phyloP scores from a whole-genome alignment of 2,888 invertebrate species.

The Trichopria drosophilae region DNA sequence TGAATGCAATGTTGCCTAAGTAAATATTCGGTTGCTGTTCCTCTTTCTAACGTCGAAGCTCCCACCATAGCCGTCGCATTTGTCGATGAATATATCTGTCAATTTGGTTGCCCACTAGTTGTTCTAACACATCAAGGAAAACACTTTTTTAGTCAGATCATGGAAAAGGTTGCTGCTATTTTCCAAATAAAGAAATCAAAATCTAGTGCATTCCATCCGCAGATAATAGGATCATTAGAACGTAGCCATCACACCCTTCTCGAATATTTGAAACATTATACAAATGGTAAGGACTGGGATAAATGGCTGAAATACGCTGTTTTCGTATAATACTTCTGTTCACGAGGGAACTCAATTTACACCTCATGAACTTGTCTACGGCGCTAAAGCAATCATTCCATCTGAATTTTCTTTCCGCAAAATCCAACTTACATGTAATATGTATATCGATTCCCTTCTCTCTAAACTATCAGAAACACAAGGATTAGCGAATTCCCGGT shows the following conservation, averaged over 20 bases:
- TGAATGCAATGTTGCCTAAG: background rate
- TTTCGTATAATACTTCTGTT: background rate
- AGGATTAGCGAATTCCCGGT: background rate
- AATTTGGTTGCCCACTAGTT: background rate
- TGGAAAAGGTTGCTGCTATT: background rate
- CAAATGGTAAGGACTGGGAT: conserved; percentile 4
- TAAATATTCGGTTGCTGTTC: conserved; percentile 3
- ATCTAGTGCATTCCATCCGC: conserved; percentile 16
- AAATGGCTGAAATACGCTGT: background rate
- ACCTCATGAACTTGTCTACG: background rate
- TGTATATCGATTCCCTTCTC: background rate
- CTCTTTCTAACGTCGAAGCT: background rate
- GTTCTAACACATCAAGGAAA: background rate
- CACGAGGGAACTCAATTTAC: background rate
- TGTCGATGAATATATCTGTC: background rate
- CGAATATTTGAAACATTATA: conserved; percentile 7
- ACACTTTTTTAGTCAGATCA: background rate
- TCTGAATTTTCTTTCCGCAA: background rate
- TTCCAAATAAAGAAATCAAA: conserved; percentile 9
- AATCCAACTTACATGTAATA: background rate
- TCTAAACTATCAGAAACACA: background rate
- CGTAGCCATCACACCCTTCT: conserved; percentile 5
- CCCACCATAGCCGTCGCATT: background rate
- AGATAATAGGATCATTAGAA: conserved; percentile 12
- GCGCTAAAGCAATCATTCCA: background rate